These are phyloP conservation scores for Mandrillus leucophaeus DNA, from an alignment of 2,113 vertebrate genomes.

Conservation along the genomic window DNA sequence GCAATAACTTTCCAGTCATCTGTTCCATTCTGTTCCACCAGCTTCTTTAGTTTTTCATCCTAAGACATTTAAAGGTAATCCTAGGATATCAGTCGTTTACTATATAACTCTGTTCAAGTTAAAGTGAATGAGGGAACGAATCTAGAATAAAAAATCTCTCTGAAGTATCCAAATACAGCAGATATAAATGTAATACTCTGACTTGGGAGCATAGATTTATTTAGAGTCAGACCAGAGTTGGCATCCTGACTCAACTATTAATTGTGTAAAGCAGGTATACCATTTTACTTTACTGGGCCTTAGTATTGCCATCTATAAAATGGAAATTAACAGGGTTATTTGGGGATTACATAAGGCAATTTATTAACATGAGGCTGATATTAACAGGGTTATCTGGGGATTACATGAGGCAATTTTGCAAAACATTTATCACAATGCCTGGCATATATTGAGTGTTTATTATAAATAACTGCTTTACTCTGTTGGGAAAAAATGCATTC, in stretches of 20 bases:
- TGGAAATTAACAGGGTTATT: background rate
- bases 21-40: slow-evolving; percentile 96
- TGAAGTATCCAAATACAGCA: slow-evolving; percentile 33
- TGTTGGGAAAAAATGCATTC: background rate
- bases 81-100: slow-evolving; percentile 57
- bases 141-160: background rate
- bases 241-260: background rate
- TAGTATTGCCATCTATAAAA: slow-evolving; percentile 8
- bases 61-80: slow-evolving; percentile 80
- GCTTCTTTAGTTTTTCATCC: slow-evolving; percentile 99
- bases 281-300: slow-evolving; percentile 8
- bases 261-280: background rate
- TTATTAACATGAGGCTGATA: background rate
- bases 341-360: background rate
- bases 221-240: background rate
- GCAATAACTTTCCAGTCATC: slow-evolving; percentile 99
- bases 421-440: slow-evolving; percentile 30
- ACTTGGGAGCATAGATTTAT: background rate
- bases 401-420: background rate
- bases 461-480: background rate
- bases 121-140: background rate
- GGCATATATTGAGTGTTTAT: background rate
- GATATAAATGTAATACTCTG: background rate
- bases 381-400: background rate
- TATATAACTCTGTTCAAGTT: background rate